A percentile compares a stretch with the other conserved stretches of the same genome.
Conservation (phyloP, 2,888 invertebrate genomes). For the Acanthosepion pharaonis region DNA sequence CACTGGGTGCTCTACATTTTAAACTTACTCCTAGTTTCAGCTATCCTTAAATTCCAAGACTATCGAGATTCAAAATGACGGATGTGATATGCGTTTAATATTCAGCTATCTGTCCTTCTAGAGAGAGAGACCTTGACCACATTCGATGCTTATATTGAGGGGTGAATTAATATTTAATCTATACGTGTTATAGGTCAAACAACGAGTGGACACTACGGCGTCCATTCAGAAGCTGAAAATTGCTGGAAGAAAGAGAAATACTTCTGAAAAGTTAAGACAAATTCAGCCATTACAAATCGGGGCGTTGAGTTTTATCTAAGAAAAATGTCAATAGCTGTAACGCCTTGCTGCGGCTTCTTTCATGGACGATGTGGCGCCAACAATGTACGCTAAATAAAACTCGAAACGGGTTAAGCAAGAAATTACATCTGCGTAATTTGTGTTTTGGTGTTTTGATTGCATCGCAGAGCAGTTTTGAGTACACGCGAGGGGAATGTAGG, state of each 20-base stretch:
- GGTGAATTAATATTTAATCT: background rate
- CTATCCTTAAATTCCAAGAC: too few species aligned
- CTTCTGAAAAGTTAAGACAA: background rate
- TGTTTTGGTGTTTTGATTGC: too few species aligned
- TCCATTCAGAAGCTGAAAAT: background rate
- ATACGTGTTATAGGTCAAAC: background rate
- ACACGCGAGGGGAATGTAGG: too few species aligned
- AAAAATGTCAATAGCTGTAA: background rate
- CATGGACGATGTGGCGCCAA: background rate
- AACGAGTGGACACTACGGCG: background rate
- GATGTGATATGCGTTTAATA: too few species aligned
- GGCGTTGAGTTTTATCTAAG: background rate
- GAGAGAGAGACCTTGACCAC: background rate
- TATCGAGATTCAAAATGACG: too few species aligned
- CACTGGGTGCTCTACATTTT: too few species aligned
- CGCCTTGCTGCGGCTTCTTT: background rate
- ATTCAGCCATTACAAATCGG: background rate
- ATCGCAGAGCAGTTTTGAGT: too few species aligned
- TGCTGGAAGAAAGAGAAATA: background rate
- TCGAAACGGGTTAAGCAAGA: background rate
- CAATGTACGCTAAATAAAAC: background rate
- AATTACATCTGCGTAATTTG: background rate
- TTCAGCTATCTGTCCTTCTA: too few species aligned
- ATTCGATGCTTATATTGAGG: too few species aligned
- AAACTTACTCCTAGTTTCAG: too few species aligned